Base-by-base conservation (phyloP, 2,888 invertebrate species). In the Mythimna albipuncta region DNA sequence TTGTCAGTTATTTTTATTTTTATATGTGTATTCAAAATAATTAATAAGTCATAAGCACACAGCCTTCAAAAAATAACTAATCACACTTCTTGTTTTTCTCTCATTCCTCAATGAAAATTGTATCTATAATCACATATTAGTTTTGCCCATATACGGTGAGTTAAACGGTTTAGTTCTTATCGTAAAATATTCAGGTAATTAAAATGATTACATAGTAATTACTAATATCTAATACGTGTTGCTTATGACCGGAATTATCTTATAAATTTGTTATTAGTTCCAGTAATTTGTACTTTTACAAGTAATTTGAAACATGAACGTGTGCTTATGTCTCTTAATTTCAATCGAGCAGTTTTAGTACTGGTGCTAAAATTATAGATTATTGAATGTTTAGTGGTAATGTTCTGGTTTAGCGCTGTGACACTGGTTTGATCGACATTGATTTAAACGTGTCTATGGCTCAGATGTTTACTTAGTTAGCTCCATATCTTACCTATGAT, bases 131-230 rank as follows among this genome's bases (percentile, higher is more conserved):
- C 67, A 79, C 75, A 79, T 79, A 81, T 81, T 75, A 75, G 71
- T 81, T 79, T 79, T 81, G n/a, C 13, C 82, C 71, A n/a, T 82
- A 58, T 59, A 82, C 13, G 75, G 82, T 38, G 3, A 26, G 57
- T 58, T 70, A 70, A 82, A 69, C 64, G 58, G 55, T 32, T 32
- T 26, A 81, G 47, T 64, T 41, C 58, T 81, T 77, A 64, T 68
- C 72, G 73, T 81, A 47, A 80, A 69, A 72, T 81, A 81, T 81
- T 80, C 81, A 81, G 52, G 26, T 75, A 82, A 82, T 82, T 77
- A 83, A 83, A 83, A 63, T 83, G 68, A 83, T 77, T 82, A 75
- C 75, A 54, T 26, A 66, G 83, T 74, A 52, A 76, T 83, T 72
- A 80, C 73, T 59, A 75, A 75, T 75, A 75, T 69, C 79, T 75